These are phyloP conservation scores for Pantala flavescens DNA, from an alignment of 1,140 invertebrate species.

Conservation along the genomic window DNA sequence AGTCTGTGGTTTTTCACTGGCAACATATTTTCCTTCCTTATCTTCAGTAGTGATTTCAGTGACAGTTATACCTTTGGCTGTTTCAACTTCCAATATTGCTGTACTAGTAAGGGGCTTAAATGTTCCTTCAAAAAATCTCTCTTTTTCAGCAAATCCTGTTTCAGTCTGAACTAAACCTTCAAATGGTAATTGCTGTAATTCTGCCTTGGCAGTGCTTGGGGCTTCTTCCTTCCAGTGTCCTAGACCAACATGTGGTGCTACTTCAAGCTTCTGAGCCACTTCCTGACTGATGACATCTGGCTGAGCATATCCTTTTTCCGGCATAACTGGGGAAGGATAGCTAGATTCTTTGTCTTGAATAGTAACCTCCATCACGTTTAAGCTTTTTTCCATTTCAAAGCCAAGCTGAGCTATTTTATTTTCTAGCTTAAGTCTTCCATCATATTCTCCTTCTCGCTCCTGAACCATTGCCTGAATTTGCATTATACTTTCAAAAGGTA, in stretches of 20 bases:
- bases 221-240: conserved; percentile 28
- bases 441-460: background rate
- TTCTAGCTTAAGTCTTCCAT: background rate
- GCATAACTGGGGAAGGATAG: conserved; percentile 24
- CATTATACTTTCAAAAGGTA: background rate
- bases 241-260: conserved; percentile 31
- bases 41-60: background rate
- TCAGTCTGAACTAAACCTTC: conserved; percentile 41
- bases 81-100: background rate
- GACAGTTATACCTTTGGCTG: background rate
- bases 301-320: conserved; percentile 32
- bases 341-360: conserved; percentile 30
- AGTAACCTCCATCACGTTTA: conserved; percentile 27
- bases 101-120: background rate
- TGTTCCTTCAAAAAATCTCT: conserved; percentile 33
- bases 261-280: conserved; percentile 36
- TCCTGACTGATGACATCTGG: conserved; percentile 35
- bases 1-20: background rate
- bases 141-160: conserved; percentile 39
- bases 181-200: conserved; percentile 35
- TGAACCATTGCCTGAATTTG: background rate
- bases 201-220: conserved; percentile 31
- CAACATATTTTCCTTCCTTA: background rate
- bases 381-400: background rate
- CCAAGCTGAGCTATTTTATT: background rate